These are phyloP conservation scores for Onychomys torridus DNA, from an alignment of 2,797 vertebrate genomes.

Conservation along the genomic window DNA sequence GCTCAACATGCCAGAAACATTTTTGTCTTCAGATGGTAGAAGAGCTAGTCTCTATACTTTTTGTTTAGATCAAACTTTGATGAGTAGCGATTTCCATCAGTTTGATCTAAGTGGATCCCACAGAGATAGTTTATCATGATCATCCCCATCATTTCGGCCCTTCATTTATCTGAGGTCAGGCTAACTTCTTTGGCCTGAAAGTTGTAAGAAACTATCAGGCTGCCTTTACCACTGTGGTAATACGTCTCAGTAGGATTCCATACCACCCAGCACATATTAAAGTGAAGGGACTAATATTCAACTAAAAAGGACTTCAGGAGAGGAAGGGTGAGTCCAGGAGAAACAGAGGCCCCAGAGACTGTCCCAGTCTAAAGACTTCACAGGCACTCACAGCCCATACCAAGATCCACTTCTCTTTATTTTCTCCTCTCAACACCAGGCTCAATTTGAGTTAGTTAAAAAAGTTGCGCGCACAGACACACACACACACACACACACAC, in stretches of 20 bases:
- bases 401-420: not conserved
- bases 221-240: slow-evolving; percentile 16
- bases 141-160: not conserved
- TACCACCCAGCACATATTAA: not conserved
- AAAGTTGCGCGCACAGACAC: not conserved
- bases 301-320: not conserved
- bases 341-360: not conserved
- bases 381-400: not conserved
- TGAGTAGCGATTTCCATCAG: not conserved
- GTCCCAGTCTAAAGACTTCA: not conserved
- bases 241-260: not conserved
- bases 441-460: not conserved
- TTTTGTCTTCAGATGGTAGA: not conserved
- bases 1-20: not conserved
- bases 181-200: slow-evolving; percentile 50
- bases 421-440: not conserved
- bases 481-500: not conserved
- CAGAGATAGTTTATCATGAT: not conserved
- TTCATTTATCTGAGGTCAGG: not conserved
- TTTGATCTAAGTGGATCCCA: slow-evolving; percentile 46
- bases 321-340: not conserved
- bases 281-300: not conserved
- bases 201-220: not conserved
- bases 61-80: not conserved
- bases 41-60: slow-evolving; percentile 27